phyloP scores from a whole-genome alignment of 2,888 invertebrate species.

The Spodoptera exigua region DNA sequence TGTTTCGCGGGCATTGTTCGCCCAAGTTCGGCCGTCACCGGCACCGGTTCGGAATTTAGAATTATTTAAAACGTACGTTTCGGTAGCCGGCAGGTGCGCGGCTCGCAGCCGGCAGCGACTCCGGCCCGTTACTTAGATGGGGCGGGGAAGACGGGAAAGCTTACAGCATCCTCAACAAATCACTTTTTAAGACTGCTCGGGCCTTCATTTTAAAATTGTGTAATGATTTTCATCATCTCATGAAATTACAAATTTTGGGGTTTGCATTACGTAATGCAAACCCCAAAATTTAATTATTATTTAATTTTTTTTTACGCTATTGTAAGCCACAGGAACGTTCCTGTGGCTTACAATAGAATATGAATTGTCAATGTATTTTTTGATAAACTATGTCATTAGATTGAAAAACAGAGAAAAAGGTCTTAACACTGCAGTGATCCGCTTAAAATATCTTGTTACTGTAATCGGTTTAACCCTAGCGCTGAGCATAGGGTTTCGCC shows the following conservation, averaged over 20 bases:
- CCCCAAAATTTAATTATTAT: no score
- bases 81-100: conserved; percentile 74
- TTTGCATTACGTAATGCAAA: no score
- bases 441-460: conserved; percentile 84
- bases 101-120: conserved; percentile 48
- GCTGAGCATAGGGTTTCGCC: conserved; percentile 68
- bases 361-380: conserved; percentile 8
- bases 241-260: no score
- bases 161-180: conserved; percentile 57
- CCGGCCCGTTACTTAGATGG: conserved; percentile 51
- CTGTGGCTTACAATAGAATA: neutral
- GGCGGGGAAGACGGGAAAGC: conserved; percentile 43
- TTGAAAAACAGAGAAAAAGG: conserved; percentile 58
- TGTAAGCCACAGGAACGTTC: no score
- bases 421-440: conserved; percentile 67
- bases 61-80: conserved; percentile 79
- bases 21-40: conserved; percentile 80
- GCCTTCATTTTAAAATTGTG: conserved; percentile 14
- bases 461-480: conserved; percentile 82
- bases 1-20: conserved; percentile 83
- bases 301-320: no score
- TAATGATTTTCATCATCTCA: neutral
- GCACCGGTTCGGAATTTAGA: conserved; percentile 80
- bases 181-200: conserved; percentile 63
- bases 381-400: conserved; percentile 39